Evolutionary conservation across 2,888 invertebrate species (phyloP).

Genomic region (Caenorhabditis drosophilae): DNA sequence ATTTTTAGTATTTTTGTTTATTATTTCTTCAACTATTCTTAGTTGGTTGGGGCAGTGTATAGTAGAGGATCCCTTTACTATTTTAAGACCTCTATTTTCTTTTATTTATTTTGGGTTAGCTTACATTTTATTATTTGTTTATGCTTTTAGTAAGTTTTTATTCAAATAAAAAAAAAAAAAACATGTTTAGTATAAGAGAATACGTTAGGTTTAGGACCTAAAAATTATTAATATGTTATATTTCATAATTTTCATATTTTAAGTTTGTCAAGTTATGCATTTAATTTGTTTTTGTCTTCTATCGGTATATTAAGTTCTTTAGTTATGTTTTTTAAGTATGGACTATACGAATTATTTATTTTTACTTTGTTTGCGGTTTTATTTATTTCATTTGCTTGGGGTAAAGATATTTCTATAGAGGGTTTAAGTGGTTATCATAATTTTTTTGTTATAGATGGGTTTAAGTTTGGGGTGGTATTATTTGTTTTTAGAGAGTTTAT

Average conservation of each 20-base stretch:
- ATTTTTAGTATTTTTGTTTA: slow-evolving; percentile 48
- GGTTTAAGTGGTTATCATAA: slow-evolving; percentile 61
- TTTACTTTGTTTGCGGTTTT: slow-evolving; percentile 50
- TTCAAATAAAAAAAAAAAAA: slow-evolving; percentile 49
- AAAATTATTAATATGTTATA: slow-evolving; percentile 46
- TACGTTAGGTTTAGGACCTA: slow-evolving; percentile 56
- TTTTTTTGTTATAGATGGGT: slow-evolving; percentile 63
- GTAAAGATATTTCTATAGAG: slow-evolving; percentile 58
- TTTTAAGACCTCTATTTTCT: slow-evolving; percentile 51
- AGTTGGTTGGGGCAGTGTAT: slow-evolving; percentile 54
- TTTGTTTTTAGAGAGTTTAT: slow-evolving; percentile 79
- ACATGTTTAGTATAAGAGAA: slow-evolving; percentile 46
- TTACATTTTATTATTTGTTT: slow-evolving; percentile 46
- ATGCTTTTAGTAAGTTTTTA: slow-evolving; percentile 35
- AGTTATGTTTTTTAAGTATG: slow-evolving; percentile 59
- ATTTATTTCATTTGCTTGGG: slow-evolving; percentile 56
- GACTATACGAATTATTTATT: slow-evolving; percentile 50
- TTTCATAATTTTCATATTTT: slow-evolving; percentile 65
- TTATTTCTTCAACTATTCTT: slow-evolving; percentile 47
- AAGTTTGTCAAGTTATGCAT: slow-evolving; percentile 57
- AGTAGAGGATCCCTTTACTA: slow-evolving; percentile 48
- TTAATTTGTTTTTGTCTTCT: slow-evolving; percentile 53
- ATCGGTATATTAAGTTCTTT: slow-evolving; percentile 55
- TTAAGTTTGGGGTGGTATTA: slow-evolving; percentile 76
- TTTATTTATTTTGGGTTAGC: slow-evolving; percentile 54